A percentile compares a stretch with the other conserved stretches of the same genome.
Evolutionary conservation across 2,113 vertebrate species (phyloP).

Genomic region (Bagarius yarrelli): DNA sequence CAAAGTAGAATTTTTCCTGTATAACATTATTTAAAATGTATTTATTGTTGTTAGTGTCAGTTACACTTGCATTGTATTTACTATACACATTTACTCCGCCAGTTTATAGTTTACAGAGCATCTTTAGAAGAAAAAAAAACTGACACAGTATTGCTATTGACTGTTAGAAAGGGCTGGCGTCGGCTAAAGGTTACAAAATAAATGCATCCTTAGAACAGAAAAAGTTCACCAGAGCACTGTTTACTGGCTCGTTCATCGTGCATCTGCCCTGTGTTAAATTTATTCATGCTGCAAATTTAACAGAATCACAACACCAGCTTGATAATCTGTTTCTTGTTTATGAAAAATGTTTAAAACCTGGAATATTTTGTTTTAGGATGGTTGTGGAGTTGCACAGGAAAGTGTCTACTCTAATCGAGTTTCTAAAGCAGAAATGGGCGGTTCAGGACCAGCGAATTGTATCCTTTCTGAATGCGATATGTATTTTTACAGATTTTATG

Average conservation of each 20-base stretch:
- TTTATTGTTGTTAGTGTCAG: background rate
- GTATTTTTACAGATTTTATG: background rate
- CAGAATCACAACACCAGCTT: background rate
- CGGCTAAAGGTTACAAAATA: too few species aligned
- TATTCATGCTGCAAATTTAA: background rate
- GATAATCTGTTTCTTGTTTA: background rate
- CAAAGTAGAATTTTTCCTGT: too few species aligned
- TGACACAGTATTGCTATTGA: too few species aligned
- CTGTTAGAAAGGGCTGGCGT: too few species aligned
- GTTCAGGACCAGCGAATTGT: slow-evolving; percentile 91
- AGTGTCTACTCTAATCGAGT: slow-evolving; percentile 96
- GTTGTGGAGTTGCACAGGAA: slow-evolving; percentile 96
- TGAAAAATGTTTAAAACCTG: background rate
- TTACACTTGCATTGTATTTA: too few species aligned
- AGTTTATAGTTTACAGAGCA: too few species aligned
- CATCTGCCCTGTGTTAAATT: background rate
- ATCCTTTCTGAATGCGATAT: slow-evolving; percentile 73
- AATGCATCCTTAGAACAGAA: too few species aligned
- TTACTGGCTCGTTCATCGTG: background rate
- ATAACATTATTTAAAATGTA: background rate
- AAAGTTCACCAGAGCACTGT: background rate
- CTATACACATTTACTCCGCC: too few species aligned
- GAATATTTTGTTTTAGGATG: slow-evolving; percentile 76
- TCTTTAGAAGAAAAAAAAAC: too few species aligned
- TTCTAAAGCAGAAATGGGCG: slow-evolving; percentile 96